Evolutionary conservation across 2,888 invertebrate species (phyloP).

Genomic region (Catocala fraxini): DNA sequence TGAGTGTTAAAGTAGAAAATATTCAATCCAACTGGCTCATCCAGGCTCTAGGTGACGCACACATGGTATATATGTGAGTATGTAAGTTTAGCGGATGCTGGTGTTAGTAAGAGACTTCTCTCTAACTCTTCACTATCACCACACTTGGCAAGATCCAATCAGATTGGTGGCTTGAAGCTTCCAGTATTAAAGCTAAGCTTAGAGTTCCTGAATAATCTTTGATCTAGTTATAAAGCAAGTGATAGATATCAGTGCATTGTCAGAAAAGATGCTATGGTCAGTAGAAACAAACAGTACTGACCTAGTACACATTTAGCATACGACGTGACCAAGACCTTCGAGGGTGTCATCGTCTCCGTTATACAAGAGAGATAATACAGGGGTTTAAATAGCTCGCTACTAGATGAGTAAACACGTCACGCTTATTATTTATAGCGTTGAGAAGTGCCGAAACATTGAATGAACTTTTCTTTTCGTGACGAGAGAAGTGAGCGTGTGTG

Average conservation of each 20-base stretch:
- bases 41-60: constrained; percentile 2
- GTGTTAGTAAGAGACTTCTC: background rate
- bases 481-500: constrained; percentile 82
- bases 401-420: constrained; percentile 76
- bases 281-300: constrained; percentile 37
- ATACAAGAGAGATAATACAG: constrained; percentile 61
- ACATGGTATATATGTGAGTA: background rate
- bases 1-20: constrained; percentile 37
- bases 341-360: constrained; percentile 63
- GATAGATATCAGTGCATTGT: background rate
- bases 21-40: constrained; percentile 30
- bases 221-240: too few species aligned
- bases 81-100: background rate
- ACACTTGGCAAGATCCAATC: too few species aligned
- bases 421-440: constrained; percentile 80
- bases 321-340: constrained; percentile 59
- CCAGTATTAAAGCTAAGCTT: too few species aligned
- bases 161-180: too few species aligned
- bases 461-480: constrained; percentile 85
- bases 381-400: constrained; percentile 67
- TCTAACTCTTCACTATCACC: too few species aligned
- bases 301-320: constrained; percentile 36
- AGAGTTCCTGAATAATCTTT: too few species aligned
- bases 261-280: background rate
- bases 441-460: constrained; percentile 80